Evolutionary conservation across 1,140 invertebrate genomes (phyloP), one percentile per base, ranked within the genome.

Genomic region (Papilio glaucus): DNA sequence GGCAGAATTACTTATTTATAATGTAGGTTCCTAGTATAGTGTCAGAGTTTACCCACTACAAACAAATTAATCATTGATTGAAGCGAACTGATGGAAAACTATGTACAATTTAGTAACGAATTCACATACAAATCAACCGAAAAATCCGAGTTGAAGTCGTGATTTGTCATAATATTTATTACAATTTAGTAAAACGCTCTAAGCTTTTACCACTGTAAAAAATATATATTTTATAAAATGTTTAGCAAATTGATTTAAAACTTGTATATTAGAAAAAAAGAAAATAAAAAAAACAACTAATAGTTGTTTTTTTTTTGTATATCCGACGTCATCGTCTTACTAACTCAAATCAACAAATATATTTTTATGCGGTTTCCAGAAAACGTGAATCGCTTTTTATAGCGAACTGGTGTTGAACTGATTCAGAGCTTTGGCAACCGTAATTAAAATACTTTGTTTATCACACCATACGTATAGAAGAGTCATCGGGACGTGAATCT

Each of bases 371-470:
- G 21, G 21, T 57, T 57, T 57, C 49, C 49, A 10, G 21, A 57
- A 57, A 57, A 12, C 21, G 4, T 13, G 39, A 41, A 13, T 41
- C 3, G 49, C 49, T 24, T 33, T 57, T 57, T 8, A 57, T 57
- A 24, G 24, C 21, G 42, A n/a, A 57, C 29, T 33, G 29, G 10
- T 57, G 49, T 24, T 57, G 21, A 57, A 57, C 49, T 57, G 21
- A 57, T 57, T 57, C 49, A 57, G 49, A 57, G 10, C 3, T 57
- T 57, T 57, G 49, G 49, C 49, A 57, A 57, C 21, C 49, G 49
- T 24, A 3, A 26, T 18, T 24, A 10, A 57, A 57, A 57, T 57
- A 57, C 49, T 57, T 57, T 57, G 49, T 57, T 57, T 57, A 24
- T 57, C 49, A 57, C 49, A 24, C n/a, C 21, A 26, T 57, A 24